phyloP scores from a whole-genome alignment of 2,113 vertebrate species.

The Origma solitaria region DNA sequence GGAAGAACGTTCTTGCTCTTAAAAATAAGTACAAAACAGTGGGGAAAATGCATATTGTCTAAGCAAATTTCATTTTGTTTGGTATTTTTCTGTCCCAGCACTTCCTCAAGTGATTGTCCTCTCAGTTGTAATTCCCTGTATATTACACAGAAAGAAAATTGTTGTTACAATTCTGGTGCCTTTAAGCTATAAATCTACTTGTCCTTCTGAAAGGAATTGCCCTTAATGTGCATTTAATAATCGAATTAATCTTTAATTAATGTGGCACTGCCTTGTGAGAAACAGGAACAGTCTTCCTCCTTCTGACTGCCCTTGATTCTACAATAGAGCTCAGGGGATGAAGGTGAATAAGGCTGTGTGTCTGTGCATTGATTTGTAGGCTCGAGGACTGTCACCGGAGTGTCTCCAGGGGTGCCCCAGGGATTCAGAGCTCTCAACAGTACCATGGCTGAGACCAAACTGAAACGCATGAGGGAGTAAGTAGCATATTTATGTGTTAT shows the following conservation, averaged over 20 bases:
- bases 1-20: not conserved
- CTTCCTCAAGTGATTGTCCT: not conserved
- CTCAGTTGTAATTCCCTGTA: not conserved
- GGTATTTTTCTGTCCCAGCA: not conserved
- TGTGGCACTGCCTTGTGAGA: not conserved
- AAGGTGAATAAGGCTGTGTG: constrained; percentile 46
- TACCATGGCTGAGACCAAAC: constrained; percentile 59
- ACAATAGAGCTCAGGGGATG: not conserved
- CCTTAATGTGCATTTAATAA: constrained; percentile 30
- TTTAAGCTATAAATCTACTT: constrained; percentile 31
- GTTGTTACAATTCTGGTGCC: not conserved
- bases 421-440: constrained; percentile 57
- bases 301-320: constrained; percentile 48
- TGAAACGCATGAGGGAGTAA: constrained; percentile 74
- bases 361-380: constrained; percentile 73
- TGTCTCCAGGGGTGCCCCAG: constrained; percentile 1
- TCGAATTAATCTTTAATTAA: constrained; percentile 56
- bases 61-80: not conserved
- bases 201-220: constrained; percentile 16
- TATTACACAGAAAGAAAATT: not conserved
- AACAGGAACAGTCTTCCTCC: constrained; percentile 7
- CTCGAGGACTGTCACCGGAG: constrained; percentile 22
- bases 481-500: constrained; percentile 12
- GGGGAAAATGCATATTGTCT: not conserved
- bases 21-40: not conserved